Conservation (phyloP, 2,113 vertebrate species). For the Nyctereutes procyonoides region DNA sequence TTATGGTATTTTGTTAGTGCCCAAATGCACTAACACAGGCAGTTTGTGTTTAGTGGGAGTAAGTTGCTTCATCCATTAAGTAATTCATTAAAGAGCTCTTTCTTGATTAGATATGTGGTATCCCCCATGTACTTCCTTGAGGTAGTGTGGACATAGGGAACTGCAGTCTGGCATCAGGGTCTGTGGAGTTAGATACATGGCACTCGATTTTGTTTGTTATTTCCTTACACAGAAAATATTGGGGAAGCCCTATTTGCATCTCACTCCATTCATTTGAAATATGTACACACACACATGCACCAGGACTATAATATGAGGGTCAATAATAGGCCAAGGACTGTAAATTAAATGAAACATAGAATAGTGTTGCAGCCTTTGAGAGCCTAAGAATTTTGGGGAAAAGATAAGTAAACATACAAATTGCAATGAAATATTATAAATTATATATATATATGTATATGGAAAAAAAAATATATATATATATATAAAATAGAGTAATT, state of each 20-base stretch:
- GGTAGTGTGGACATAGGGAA: not conserved
- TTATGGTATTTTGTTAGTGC: not conserved
- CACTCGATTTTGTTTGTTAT: not conserved
- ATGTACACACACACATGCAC: not conserved
- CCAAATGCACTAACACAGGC: not conserved
- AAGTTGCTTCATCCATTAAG: not conserved
- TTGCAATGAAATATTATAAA: not conserved
- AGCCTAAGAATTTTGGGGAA: not conserved
- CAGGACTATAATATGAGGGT: not conserved
- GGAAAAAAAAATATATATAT: too few species aligned
- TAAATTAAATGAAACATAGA: not conserved
- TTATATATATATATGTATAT: not conserved
- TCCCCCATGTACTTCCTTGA: not conserved
- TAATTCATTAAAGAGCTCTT: constrained; percentile 23
- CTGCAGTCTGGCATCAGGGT: not conserved
- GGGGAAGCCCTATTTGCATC: not conserved
- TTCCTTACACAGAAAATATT: not conserved
- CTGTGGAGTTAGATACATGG: not conserved
- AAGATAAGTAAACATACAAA: not conserved
- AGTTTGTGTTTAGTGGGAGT: not conserved
- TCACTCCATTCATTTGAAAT: not conserved
- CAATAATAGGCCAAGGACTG: not conserved
- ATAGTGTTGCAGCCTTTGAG: not conserved
- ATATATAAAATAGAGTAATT: not conserved
- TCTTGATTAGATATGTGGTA: not conserved